Evolutionary conservation across 2,888 invertebrate genomes (phyloP).

Genomic region (Hemaris fuciformis): DNA sequence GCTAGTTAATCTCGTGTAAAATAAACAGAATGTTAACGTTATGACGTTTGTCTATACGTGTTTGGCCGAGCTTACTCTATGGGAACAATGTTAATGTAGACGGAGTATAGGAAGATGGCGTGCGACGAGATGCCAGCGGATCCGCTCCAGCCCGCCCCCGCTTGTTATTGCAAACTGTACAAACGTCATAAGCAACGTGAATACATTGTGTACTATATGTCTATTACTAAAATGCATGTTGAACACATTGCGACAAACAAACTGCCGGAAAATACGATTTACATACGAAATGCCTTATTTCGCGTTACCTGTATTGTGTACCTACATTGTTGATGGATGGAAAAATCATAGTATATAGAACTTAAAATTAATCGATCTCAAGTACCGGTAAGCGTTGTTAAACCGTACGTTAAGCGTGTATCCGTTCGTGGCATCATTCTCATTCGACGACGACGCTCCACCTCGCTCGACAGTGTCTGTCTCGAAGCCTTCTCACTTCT

Average conservation of each 20-base stretch:
- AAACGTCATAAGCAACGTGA: neutral
- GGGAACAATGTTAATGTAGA: constrained; percentile 69
- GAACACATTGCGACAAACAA: constrained; percentile 28
- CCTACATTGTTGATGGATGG: constrained; percentile 68
- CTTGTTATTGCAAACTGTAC: neutral
- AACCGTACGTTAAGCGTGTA: constrained; percentile 56
- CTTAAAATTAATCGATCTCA: constrained; percentile 77
- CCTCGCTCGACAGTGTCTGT: constrained; percentile 51
- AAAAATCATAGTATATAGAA: constrained; percentile 69
- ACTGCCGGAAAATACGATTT: constrained; percentile 50
- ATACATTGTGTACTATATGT: constrained; percentile 22
- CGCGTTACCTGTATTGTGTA: constrained; percentile 76
- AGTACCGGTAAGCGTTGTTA: constrained; percentile 72
- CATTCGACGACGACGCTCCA: constrained; percentile 12
- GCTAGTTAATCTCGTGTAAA: constrained; percentile 46
- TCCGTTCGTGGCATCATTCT: constrained; percentile 32
- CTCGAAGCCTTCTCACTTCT: constrained; percentile 47
- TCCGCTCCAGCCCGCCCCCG: constrained; percentile 1
- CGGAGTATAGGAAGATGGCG: neutral
- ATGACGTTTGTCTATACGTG: constrained; percentile 18
- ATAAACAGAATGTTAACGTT: neutral
- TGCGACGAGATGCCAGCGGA: neutral
- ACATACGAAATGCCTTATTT: constrained; percentile 75
- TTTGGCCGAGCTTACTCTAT: constrained; percentile 76
- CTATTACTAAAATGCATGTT: constrained; percentile 29